A percentile compares a stretch with the other conserved stretches of the same genome.
Conservation (phyloP, 2,888 invertebrate genomes). For the Chouioia cunea region DNA sequence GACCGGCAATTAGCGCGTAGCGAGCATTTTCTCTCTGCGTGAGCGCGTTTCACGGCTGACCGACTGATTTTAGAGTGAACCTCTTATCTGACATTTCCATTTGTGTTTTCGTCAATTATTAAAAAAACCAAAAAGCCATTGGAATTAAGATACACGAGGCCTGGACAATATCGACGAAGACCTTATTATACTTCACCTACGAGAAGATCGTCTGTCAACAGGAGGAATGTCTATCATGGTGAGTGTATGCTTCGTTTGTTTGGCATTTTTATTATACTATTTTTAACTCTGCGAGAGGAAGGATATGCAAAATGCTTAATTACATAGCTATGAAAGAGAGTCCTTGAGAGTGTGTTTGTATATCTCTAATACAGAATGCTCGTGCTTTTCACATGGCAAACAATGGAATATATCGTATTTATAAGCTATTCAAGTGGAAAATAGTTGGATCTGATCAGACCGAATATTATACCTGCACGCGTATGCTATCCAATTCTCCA, state of each 20-base stretch:
- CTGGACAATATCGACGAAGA: slow-evolving; percentile 54
- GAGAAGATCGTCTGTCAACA: slow-evolving; percentile 54
- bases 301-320: no score
- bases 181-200: slow-evolving; percentile 54
- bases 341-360: no score
- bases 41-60: slow-evolving; percentile 22
- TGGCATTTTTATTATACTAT: no score
- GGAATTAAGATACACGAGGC: slow-evolving; percentile 59
- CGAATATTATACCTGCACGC: no score
- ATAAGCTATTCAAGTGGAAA: no score
- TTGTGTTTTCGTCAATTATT: background rate
- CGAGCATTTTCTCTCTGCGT: slow-evolving; percentile 46
- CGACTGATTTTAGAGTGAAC: slow-evolving; percentile 22
- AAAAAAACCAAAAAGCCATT: slow-evolving; percentile 56
- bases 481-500: no score
- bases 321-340: no score
- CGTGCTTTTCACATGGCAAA: no score
- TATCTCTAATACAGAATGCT: no score
- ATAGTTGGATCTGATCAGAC: no score
- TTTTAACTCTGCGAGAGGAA: no score
- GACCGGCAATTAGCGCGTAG: slow-evolving; percentile 61
- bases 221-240: slow-evolving; percentile 64
- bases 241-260: background rate
- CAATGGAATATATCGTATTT: no score
- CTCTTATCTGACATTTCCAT: background rate